These are phyloP conservation scores for Pituophis catenifer DNA, from an alignment of 2,113 vertebrate genomes.

Conservation along the genomic window DNA sequence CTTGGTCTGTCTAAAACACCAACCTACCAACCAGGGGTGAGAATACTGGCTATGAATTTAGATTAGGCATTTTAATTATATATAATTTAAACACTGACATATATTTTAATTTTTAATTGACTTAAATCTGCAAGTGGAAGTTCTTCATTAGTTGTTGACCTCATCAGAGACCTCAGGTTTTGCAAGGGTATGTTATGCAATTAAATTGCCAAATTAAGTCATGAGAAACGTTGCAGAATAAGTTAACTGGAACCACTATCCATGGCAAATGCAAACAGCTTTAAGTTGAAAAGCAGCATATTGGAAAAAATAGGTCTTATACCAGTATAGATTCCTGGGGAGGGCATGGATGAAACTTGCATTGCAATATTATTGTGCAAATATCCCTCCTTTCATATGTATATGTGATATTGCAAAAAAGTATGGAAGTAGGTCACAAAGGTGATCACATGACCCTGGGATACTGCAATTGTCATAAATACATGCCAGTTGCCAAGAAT, in stretches of 20 bases:
- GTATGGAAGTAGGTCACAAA: not conserved
- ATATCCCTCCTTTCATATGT: not conserved
- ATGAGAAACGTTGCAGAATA: not conserved
- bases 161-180: not conserved
- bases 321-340: not conserved
- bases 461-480: not conserved
- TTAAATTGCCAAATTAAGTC: constrained; percentile 12
- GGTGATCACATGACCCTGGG: not conserved
- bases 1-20: not conserved
- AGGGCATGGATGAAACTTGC: not conserved
- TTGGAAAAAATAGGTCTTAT: not conserved
- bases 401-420: not conserved
- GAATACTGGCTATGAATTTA: not conserved
- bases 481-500: not conserved
- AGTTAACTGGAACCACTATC: not conserved
- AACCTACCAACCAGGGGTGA: not conserved
- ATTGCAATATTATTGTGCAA: not conserved
- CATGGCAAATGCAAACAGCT: not conserved
- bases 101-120: not conserved
- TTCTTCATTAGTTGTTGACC: not conserved
- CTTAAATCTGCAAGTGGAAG: not conserved
- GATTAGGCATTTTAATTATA: not conserved
- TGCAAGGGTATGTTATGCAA: not conserved
- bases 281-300: not conserved
- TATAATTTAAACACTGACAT: not conserved